Evolutionary conservation across 2,113 vertebrate genomes (phyloP), one percentile per base, ranked within the genome.

Genomic region (Megaleporinus macrocephalus): DNA sequence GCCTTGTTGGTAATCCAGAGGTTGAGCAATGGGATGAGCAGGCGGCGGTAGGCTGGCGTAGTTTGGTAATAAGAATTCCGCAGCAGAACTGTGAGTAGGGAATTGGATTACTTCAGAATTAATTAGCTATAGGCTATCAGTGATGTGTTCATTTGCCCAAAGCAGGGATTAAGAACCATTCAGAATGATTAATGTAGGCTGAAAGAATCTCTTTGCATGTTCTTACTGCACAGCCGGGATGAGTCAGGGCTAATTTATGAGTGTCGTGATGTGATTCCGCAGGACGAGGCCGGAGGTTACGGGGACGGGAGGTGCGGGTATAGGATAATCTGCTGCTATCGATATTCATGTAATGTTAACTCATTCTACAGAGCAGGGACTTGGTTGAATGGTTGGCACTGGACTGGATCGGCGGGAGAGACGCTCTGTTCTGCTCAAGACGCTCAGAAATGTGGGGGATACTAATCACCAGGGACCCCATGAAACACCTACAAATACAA

Each of bases 121-220:
- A 69, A 69, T 70, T 70, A 70, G 36, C 20, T 44, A 44, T 13
- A 70, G 33, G 18, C 66, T 70, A 70, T 70, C 66, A 44, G 33
- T 70, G 12, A 44, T n/a, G 41, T 70, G 66, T 41, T 70, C n/a
- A 70, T 44, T 41, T 44, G 66, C 36, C 36, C 36, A 70, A 44
- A 70, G 33, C 66, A 70, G 33, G 33, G 33, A 70, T 70, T 70
- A 70, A 70, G 36, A 13, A 18, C 33, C 33, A 14, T 70, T 70
- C 20, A 4, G 24, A 70, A 70, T 70, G 66, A 70, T 24, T 70
- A 6, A 70, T 70, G 20, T 44, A 22, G 11, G 18, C 7, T 36
- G 30, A 36, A 68, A 70, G 66, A 44, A n/a, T 70, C 33, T 36
- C 18, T 18, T 12, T 69, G 29, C 18, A 22, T 36, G 30, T 68